phyloP scores from a whole-genome alignment of 92 coral and sea anemone species.

The Porites lobata region DNA sequence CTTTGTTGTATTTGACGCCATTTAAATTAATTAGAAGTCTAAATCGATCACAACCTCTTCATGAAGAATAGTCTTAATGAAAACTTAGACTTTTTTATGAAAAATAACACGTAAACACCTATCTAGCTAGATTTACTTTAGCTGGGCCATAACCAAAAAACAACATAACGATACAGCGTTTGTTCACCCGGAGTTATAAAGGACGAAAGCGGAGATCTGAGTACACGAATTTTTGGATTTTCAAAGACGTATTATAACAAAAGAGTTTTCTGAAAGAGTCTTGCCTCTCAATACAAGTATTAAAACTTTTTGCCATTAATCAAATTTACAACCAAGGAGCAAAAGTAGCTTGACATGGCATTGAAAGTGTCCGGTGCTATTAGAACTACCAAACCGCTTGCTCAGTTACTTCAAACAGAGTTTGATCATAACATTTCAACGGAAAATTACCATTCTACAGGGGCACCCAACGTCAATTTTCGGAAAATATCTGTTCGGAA shows the following conservation, averaged over 20 bases:
- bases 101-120: too few relatives aligned
- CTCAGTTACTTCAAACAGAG: too few relatives aligned
- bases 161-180: too few relatives aligned
- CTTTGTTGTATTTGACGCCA: conserved; percentile 7
- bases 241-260: neutral
- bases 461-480: too few relatives aligned
- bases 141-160: too few relatives aligned
- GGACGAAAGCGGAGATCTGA: neutral
- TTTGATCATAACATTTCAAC: too few relatives aligned
- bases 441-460: too few relatives aligned
- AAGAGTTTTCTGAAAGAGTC: neutral
- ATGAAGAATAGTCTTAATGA: neutral
- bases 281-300: neutral
- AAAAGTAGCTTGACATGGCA: neutral
- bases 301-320: neutral
- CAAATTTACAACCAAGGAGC: conserved; percentile 12
- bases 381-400: too few relatives aligned
- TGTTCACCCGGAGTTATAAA: neutral
- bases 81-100: too few relatives aligned
- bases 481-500: too few relatives aligned
- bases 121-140: too few relatives aligned
- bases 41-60: neutral
- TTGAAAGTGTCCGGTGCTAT: neutral
- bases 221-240: neutral
- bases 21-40: neutral